Evolutionary conservation across 2,797 vertebrate genomes (phyloP).

Genomic region (Scomberomorus guttatus): DNA sequence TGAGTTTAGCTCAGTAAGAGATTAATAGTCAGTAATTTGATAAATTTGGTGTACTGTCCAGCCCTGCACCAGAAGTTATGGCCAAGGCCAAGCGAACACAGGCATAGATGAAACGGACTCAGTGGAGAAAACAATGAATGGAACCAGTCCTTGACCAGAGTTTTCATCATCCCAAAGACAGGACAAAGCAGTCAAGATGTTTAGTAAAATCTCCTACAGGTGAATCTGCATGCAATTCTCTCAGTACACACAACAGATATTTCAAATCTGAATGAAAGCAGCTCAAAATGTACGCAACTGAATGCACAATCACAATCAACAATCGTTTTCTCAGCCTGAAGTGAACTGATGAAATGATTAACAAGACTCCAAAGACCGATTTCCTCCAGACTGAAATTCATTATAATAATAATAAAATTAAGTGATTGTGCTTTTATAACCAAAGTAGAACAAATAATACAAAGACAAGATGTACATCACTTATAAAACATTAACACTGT

Average conservation of each 20-base stretch:
- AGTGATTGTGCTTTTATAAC: conserved; percentile 99
- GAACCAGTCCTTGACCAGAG: conserved; percentile 67
- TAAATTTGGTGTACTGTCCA: conserved; percentile 53
- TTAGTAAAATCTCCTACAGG: conserved; percentile 60
- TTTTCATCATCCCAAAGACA: conserved; percentile 53
- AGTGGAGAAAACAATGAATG: conserved; percentile 67
- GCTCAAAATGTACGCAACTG: conserved; percentile 75
- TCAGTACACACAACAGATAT: conserved; percentile 78
- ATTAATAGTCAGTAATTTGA: conserved; percentile 24
- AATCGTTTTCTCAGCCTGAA: conserved; percentile 65
- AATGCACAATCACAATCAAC: conserved; percentile 77
- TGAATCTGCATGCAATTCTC: conserved; percentile 79
- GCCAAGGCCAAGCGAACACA: conserved; percentile 56
- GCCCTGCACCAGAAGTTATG: conserved; percentile 57
- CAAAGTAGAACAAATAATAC: conserved; percentile 88
- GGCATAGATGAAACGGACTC: conserved; percentile 58
- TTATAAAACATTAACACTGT: conserved; percentile 92
- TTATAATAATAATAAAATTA: conserved; percentile 90
- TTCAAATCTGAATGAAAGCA: conserved; percentile 78
- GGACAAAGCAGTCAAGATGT: conserved; percentile 63
- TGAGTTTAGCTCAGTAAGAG: conserved; percentile 18
- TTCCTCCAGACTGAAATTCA: conserved; percentile 87
- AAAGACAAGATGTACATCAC: conserved; percentile 84
- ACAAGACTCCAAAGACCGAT: conserved; percentile 56
- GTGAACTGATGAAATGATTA: conserved; percentile 64